Evolutionary conservation across 2,888 invertebrate genomes (phyloP), one percentile per base, ranked within the genome.

Genomic region (Hermaeophaga mercurialis): DNA sequence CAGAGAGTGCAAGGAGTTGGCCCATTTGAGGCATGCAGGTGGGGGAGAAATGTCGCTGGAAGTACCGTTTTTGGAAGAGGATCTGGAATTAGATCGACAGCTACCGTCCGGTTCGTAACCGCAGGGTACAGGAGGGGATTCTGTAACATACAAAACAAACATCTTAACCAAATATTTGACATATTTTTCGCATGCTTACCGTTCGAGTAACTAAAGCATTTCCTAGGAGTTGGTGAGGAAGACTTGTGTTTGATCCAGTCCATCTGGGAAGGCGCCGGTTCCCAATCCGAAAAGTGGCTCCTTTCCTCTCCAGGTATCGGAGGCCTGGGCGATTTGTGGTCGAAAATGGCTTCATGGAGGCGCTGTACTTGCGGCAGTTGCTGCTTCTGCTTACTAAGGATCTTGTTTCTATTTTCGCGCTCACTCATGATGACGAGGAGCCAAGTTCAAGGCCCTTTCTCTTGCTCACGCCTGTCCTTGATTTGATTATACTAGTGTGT

Each of bases 21-120:
- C 93, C 96, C 96, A 96, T 75, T 89, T 89, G 72, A 92, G 82
- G 80, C 90, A 94, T 57, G 88, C 85, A 68, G 88, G 88, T 70
- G 84, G 79, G 65, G 78, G 62, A 43, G 67, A 54, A 36, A 55
- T 75, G 54, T 74, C 74, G 65, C 71, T 70, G 63, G 70, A 48
- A 33, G 43, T 22, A 19, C 52, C 66, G 53, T 70, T 65, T 47
- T 67, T 61, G 61, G 69, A 62, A 39, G 68, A 79, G 74, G 81
- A 80, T 70, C 80, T 80, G 71, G 78, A 78, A 67, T 71, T 79
- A 77, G 66, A 79, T 79, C 71, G 80, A 79, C 80, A 68, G 33
- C 62, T 66, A 34, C 64, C 66, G 48, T 72, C 69, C 17, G 68
- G 67, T 58, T 72, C 72, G 59, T 70, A 79, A 77, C 80, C 80